Evolutionary conservation across 1,140 invertebrate species (phyloP).

Genomic region (Medauroidea extradentata): DNA sequence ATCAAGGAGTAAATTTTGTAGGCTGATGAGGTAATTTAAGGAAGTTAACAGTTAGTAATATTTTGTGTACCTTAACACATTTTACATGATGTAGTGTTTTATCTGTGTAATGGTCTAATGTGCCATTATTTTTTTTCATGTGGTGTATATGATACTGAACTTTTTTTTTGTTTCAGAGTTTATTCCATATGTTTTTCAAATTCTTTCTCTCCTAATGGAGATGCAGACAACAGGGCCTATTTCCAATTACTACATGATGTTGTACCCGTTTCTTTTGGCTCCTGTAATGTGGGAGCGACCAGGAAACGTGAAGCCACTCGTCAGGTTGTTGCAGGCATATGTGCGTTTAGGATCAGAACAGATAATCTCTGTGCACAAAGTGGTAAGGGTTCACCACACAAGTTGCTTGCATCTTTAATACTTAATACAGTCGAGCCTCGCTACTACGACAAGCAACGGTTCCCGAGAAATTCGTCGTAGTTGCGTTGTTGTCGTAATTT

Average conservation of each 20-base stretch:
- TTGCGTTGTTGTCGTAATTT: too few relatives aligned
- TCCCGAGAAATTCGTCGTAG: too few relatives aligned
- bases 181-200: conserved; percentile 96
- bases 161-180: conserved; percentile 66
- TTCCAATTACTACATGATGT: conserved; percentile 78
- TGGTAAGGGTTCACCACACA: too few relatives aligned
- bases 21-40: too few relatives aligned
- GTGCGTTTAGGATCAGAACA: conserved; percentile 68
- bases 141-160: neutral
- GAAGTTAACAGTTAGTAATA: too few relatives aligned
- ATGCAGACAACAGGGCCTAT: conserved; percentile 54
- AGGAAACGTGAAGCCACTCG: conserved; percentile 88
- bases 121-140: too few relatives aligned
- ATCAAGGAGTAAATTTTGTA: too few relatives aligned
- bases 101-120: neutral
- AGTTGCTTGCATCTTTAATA: too few relatives aligned
- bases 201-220: conserved; percentile 88
- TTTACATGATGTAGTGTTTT: neutral
- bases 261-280: conserved; percentile 83
- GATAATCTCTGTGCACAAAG: conserved; percentile 63
- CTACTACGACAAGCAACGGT: too few relatives aligned
- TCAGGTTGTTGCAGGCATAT: conserved; percentile 82
- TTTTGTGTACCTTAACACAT: neutral
- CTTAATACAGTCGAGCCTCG: too few relatives aligned
- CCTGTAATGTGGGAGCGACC: conserved; percentile 89